Evolutionary conservation across 2,113 vertebrate genomes (phyloP), one percentile per base, ranked within the genome.

Genomic region (Reinhardtius hippoglossoides): DNA sequence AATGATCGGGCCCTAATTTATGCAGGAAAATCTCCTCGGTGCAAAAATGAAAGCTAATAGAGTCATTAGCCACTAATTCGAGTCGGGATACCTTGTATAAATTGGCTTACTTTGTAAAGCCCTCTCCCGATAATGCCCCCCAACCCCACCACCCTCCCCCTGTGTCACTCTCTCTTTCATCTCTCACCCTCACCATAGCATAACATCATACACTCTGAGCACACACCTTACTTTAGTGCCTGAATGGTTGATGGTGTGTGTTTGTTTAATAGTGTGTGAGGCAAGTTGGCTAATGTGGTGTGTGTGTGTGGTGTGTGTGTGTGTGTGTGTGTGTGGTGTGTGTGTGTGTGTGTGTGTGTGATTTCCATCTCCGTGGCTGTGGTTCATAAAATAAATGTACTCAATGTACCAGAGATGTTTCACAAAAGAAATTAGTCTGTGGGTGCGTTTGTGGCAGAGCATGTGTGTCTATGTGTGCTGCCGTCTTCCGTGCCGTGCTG

Each of bases 41-140:
- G 95, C 97, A 98, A 98, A 98, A 99, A 98, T 97, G 96, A 99
- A 98, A 99, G 97, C 96, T 99, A 98, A 99, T 99, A 98, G 98
- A 99, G 97, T 98, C 97, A 97, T 98, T 99, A 99, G 95, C 95
- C 92, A 95, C 96, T 98, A 98, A 98, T 98, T 97, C 97, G 95
- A 95, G 95, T 94, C 95, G 95, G 89, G 92, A 93, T 92, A 92
- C 90, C 91, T 93, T 97, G 96, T 97, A 96, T 97, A 97, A 97
- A 97, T 97, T 95, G 97, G 97, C 96, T 98, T 97, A 97, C 96
- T 98, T 98, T 98, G 96, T 96, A 97, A 97, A 97, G 96, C 96
- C 96, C 92, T 96, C 96, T 96, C 96, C 52, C 66, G 89, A 90
- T 89, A 91, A 91, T 92, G 95, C 95, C 95, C 95, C 95, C 93